Conservation (phyloP, 2,113 vertebrate species). For the Odontesthes bonariensis region DNA sequence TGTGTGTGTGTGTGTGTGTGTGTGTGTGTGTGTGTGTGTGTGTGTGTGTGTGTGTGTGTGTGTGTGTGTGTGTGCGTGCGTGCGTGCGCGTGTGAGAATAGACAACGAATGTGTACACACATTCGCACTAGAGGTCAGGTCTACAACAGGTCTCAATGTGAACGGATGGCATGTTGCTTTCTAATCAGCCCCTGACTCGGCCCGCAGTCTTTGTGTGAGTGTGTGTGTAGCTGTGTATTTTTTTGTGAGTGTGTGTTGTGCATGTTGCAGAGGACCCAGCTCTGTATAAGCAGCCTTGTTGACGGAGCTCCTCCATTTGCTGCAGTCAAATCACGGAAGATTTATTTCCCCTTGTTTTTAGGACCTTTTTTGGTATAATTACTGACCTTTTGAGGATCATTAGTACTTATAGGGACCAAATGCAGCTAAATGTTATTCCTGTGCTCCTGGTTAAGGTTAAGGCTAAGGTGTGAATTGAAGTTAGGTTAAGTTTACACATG, state of each 20-base stretch:
- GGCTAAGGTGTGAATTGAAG: background rate
- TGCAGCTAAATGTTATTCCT: background rate
- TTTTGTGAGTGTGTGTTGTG: conserved; percentile 10
- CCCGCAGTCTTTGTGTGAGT: background rate
- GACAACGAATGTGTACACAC: background rate
- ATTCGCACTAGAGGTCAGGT: conserved; percentile 39
- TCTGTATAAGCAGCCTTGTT: conserved; percentile 49
- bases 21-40: no score
- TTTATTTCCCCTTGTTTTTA: conserved; percentile 38
- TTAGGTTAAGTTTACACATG: background rate
- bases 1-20: background rate
- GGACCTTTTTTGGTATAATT: background rate
- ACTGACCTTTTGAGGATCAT: background rate
- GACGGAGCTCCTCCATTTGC: conserved; percentile 62
- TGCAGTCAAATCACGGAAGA: conserved; percentile 47
- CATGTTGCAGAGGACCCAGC: conserved; percentile 20
- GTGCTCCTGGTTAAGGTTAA: background rate
- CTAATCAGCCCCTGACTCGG: conserved; percentile 51
- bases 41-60: no score
- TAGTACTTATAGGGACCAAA: background rate
- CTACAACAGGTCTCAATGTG: conserved; percentile 23
- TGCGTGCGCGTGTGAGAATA: background rate
- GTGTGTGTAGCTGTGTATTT: background rate
- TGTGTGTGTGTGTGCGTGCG: no score
- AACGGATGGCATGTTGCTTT: conserved; percentile 41